Evolutionary conservation across 2,797 vertebrate genomes (phyloP).

Genomic region (Anguilla obscura): DNA sequence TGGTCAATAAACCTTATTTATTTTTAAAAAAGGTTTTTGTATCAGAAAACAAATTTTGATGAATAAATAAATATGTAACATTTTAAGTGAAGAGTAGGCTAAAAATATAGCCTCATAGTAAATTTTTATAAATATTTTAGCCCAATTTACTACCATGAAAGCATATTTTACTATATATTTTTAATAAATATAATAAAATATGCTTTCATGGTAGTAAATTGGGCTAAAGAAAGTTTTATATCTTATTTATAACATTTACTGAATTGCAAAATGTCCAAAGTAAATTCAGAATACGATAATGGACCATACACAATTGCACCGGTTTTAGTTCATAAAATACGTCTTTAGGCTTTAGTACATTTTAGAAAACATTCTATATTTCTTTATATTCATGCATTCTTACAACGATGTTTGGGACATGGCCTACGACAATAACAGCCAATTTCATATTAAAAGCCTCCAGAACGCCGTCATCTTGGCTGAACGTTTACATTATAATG

Average conservation of each 20-base stretch:
- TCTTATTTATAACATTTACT: not conserved
- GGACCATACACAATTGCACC: not conserved
- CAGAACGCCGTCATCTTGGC: not conserved
- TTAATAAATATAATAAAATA: not conserved
- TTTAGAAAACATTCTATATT: not conserved
- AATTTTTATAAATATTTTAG: not conserved
- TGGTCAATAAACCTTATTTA: not conserved
- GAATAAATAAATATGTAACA: not conserved
- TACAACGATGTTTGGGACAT: not conserved
- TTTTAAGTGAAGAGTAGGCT: not conserved
- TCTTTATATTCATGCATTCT: not conserved
- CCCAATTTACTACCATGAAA: not conserved
- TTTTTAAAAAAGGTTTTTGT: not conserved
- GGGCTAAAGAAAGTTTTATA: not conserved
- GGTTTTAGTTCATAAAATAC: not conserved
- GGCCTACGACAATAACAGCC: not conserved
- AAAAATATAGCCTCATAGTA: too few relatives aligned
- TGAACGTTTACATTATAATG: not conserved
- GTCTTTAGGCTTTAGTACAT: not conserved
- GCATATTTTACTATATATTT: not conserved
- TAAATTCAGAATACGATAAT: not conserved
- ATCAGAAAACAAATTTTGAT: not conserved
- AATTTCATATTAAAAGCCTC: not conserved
- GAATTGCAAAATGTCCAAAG: not conserved
- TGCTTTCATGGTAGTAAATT: not conserved